Conservation (phyloP, 2,797 vertebrate genomes). For the Myotis findleyi region DNA sequence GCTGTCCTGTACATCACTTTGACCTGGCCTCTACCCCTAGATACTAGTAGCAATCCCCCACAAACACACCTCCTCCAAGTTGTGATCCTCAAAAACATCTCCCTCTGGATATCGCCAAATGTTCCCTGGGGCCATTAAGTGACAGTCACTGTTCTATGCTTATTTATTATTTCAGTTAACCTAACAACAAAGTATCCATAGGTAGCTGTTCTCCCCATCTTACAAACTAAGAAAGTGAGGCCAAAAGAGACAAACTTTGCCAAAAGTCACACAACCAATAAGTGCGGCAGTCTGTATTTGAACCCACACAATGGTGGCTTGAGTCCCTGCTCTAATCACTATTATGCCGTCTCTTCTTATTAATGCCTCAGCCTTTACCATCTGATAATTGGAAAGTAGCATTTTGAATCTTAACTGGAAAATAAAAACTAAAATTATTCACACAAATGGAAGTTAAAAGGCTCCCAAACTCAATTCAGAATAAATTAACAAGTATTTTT, state of each 20-base stretch:
- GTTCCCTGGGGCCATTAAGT: neutral
- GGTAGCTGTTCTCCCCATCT: conserved; percentile 10
- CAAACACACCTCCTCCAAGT: neutral
- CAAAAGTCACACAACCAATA: conserved; percentile 23
- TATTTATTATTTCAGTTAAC: conserved; percentile 16
- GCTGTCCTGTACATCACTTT: neutral
- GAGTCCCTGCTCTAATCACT: neutral
- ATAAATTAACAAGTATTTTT: conserved; percentile 34
- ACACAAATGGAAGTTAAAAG: conserved; percentile 38
- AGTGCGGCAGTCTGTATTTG: neutral
- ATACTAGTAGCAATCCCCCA: neutral
- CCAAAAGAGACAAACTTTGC: neutral
- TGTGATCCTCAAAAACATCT: conserved; percentile 26
- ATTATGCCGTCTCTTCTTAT: neutral
- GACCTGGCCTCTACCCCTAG: neutral
- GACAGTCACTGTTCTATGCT: neutral
- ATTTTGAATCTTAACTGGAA: conserved; percentile 31
- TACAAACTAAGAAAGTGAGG: conserved; percentile 43
- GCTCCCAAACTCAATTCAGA: conserved; percentile 9
- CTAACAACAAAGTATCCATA: neutral
- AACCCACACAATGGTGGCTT: neutral
- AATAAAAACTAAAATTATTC: conserved; percentile 41
- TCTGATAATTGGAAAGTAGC: conserved; percentile 12
- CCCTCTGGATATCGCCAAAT: neutral
- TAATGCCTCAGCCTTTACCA: neutral